Conservation (phyloP, 2,888 invertebrate species). For the Limnephilus marmoratus region DNA sequence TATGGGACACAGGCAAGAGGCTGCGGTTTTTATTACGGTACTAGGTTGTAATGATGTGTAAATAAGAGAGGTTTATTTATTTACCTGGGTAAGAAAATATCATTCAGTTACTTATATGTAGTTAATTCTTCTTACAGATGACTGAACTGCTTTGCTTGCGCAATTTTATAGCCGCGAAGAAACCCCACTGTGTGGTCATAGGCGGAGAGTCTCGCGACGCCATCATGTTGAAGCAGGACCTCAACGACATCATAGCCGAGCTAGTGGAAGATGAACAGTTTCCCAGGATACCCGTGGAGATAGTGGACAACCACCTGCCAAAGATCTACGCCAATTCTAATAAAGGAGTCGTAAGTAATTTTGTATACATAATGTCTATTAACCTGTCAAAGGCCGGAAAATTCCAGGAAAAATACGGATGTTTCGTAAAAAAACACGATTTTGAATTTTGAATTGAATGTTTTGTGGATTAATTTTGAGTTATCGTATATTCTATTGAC, state of each 20-base stretch:
- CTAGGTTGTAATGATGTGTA: no score
- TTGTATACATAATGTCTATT: neutral
- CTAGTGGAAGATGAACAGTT: slow-evolving; percentile 91
- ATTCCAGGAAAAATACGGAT: no score
- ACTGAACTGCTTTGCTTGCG: slow-evolving; percentile 82
- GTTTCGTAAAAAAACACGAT: no score
- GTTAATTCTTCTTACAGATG: slow-evolving; percentile 70
- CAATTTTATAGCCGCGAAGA: slow-evolving; percentile 92
- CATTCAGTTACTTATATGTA: neutral
- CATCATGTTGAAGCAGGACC: slow-evolving; percentile 86
- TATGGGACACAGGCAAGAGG: slow-evolving; percentile 90
- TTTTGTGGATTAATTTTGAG: no score
- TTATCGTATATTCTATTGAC: no score
- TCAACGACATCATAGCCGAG: slow-evolving; percentile 85
- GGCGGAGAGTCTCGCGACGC: slow-evolving; percentile 95
- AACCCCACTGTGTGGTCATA: slow-evolving; percentile 95
- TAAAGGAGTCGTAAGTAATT: slow-evolving; percentile 81
- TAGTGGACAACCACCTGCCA: slow-evolving; percentile 95
- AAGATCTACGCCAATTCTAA: slow-evolving; percentile 95
- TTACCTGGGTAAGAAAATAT: neutral
- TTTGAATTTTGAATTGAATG: no score
- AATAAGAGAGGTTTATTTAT: no score
- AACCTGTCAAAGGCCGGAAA: no score
- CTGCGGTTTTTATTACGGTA: slow-evolving; percentile 73
- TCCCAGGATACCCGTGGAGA: slow-evolving; percentile 91